A percentile compares a stretch with the other conserved stretches of the same genome.
Evolutionary conservation across 2,888 invertebrate species (phyloP).

Genomic region (Harpalus rufipes): DNA sequence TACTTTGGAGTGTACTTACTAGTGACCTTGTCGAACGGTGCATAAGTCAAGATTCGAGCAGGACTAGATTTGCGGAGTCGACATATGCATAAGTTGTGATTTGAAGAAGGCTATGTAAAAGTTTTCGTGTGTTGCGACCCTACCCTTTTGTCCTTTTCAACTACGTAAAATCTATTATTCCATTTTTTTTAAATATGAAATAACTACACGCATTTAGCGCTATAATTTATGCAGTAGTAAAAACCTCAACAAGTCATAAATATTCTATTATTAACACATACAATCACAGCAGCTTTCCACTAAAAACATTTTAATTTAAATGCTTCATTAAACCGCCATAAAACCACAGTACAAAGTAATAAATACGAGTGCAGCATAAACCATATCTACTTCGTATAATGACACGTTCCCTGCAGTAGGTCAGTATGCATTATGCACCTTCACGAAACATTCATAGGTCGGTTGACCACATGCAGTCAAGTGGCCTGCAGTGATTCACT

Average conservation of each 20-base stretch:
- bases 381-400: conserved; percentile 27
- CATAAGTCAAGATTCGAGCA: too few relatives aligned
- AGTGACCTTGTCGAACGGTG: too few relatives aligned
- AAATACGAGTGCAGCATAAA: conserved; percentile 15
- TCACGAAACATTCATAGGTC: conserved; percentile 44
- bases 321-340: neutral
- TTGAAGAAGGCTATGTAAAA: too few relatives aligned
- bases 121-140: too few relatives aligned
- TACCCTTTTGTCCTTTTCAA: too few relatives aligned
- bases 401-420: conserved; percentile 7
- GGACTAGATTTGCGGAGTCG: too few relatives aligned
- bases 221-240: neutral
- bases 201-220: too few relatives aligned
- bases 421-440: conserved; percentile 32
- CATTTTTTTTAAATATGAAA: too few relatives aligned
- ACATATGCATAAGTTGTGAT: too few relatives aligned
- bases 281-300: neutral
- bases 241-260: neutral
- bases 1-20: too few relatives aligned
- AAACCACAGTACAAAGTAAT: neutral
- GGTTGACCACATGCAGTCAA: conserved; percentile 37
- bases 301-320: neutral
- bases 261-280: neutral
- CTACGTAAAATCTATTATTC: too few relatives aligned
- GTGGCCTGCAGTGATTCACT: conserved; percentile 53